Evolutionary conservation across 2,888 invertebrate species (phyloP), one percentile per base, ranked within the genome.

Genomic region (Oconnorella tubifera): DNA sequence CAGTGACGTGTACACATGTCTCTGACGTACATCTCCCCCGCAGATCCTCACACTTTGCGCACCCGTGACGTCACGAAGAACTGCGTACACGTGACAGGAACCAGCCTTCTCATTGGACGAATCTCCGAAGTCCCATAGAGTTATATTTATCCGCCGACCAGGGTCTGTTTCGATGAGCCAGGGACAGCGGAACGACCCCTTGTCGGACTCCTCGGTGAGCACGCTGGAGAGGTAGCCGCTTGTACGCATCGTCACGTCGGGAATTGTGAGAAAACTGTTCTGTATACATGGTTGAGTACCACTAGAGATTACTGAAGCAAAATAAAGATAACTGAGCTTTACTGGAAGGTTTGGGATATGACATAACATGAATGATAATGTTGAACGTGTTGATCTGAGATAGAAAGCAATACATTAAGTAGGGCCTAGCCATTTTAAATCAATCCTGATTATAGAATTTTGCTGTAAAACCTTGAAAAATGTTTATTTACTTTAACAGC

Each of bases 171-270:
- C 49, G 51, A 60, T 28, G 19, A 60, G 50, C 60, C 60, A 60
- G 27, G 60, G 60, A 31, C 60, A 60, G n/a, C 50, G 48, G 29
- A 60, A 48, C n/a, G 60, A 60, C 28, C 60, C 60, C 29, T 48
- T 25, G n/a, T 60, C 60, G 50, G 60, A 50, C 49, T 60, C 60
- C 19, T 60, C 60, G 10, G 60, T 60, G 28, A 50, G 50, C n/a
- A 60, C 60, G 60, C 50, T 60, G 1, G 60, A 50, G 10, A 60
- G 28, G 60, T 31, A 60, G 2, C 60, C 60, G 25, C n/a, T n/a
- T n/a, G n/a, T n/a, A 28, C 28, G 23, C 40, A 23, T 6, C 14
- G 53, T 25, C 4, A 6, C 53, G 14, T 10, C 6, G 6, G 53
- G 25, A 25, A 51, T 25, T 10, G 4, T 6, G 6, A 51, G 25